Evolutionary conservation across 2,113 vertebrate genomes (phyloP), one percentile per base, ranked within the genome.

Genomic region (Oryzias celebensis): DNA sequence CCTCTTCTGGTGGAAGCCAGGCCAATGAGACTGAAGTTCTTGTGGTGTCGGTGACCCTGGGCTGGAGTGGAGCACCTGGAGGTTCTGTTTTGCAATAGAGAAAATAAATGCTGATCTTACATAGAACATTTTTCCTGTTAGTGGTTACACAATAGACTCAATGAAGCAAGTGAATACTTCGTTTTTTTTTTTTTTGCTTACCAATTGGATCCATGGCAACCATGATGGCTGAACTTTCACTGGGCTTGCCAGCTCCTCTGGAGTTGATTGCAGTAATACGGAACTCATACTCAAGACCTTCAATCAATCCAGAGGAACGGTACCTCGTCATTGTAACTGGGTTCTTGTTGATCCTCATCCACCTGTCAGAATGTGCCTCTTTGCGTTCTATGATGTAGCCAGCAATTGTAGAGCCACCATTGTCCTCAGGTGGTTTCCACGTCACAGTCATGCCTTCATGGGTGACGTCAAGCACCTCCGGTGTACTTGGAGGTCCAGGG

Each of bases 381-480:
- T 98, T 99, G 60, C 96, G 96, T 73, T 99, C 97, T 73, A 99
- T 93, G 47, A 98, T 95, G 63, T 98, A 99, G 49, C 97, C 97
- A 15, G 94, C 87, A 55, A 99, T 92, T 89, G 96, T 89, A 87
- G 93, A 87, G 88, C 95, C 94, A 71, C 96, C 96, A 0, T 97
- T 94, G 57, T 96, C 94, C 77, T 93, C 95, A 36, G 97, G 97
- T 79, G 94, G 89, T 57, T 90, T 91, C 97, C 97, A 99, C 41
- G 94, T 96, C 71, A 99, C 67, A 14, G 97, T 99, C 97, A 99
- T 98, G 62, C 97, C 96, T 74, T 98, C 97, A 70, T 95, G 95
- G 72, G 95, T 95, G 50, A 95, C 83, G 77, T 99, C 97, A 78
- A 98, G 86, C 69, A 98, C 89, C 80, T 97, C 94, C 68, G 95